Evolutionary conservation across 2,113 vertebrate genomes (phyloP), one percentile per base, ranked within the genome.

Genomic region (Lophotis ruficrista): DNA sequence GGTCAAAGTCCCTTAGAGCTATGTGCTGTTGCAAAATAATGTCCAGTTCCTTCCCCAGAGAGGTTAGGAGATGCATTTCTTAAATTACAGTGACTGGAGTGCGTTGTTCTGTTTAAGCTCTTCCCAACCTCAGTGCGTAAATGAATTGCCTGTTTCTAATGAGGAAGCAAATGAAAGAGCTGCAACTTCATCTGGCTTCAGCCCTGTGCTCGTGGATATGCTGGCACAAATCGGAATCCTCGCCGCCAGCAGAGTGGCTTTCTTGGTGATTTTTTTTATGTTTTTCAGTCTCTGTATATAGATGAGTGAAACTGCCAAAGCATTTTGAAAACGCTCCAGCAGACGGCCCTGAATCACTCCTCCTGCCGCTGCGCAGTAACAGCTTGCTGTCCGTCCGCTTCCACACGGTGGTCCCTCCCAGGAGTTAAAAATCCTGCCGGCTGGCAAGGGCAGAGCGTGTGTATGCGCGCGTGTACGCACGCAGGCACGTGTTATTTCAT

Each of bases 221-320:
- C 10, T 83, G 90, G 92, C 76, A 77, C 82, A 51, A 68, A 76
- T 64, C 71, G 53, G 77, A 73, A 28, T 17, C 90, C 64, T 90
- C 0, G 2, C 75, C 94, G 92, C 73, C 65, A 90, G 83, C 71
- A 25, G 54, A 70, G 47, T n/a, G 83, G 83, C 83, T 28, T 92
- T 58, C 79, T 90, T 65, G 38, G 54, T 13, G 37, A 69, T 31
- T 47, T 58, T 19, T 28, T 10, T 13, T 3, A n/a, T 3, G 43
- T 27, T 30, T 47, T n/a, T 33, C 28, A 83, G 71, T 50, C 71
- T 77, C 33, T 66, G 50, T 20, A 19, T 8, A 8, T 0, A 51
- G 33, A 81, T 94, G 93, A 97, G 86, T 90, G 94, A 85, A 95
- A 65, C 35, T 58, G 47, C 79, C 47, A 50, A 31, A 70, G 80